These are phyloP conservation scores for Corythaeola cristata DNA, from an alignment of 2,113 vertebrate species.

Conservation along the genomic window DNA sequence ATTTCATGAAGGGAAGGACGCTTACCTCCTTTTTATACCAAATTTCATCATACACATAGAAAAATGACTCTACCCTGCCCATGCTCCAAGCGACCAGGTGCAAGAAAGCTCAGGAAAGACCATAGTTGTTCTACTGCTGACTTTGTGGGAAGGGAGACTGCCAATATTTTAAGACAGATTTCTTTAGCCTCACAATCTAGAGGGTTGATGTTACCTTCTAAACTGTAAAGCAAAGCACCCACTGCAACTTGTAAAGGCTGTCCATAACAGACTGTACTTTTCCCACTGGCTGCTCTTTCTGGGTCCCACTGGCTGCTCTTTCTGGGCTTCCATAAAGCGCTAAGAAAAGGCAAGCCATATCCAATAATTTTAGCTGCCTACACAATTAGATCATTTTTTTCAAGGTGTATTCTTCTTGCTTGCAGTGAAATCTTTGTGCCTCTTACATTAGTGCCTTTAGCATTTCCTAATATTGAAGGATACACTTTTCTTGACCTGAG, in stretches of 20 bases:
- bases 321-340: not conserved
- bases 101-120: not conserved
- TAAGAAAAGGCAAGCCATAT: not conserved
- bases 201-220: not conserved
- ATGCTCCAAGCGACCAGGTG: not conserved
- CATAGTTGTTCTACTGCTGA: not conserved
- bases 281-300: not conserved
- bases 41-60: not conserved
- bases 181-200: not conserved
- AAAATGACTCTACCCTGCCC: not conserved
- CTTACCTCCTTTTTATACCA: not conserved
- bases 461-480: not conserved
- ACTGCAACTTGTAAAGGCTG: not conserved
- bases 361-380: not conserved
- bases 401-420: not conserved
- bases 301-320: not conserved
- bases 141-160: not conserved
- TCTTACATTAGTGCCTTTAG: conserved; percentile 13
- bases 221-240: not conserved
- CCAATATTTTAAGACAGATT: not conserved
- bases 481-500: not conserved
- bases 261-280: not conserved
- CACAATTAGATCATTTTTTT: not conserved
- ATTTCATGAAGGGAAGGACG: not conserved
- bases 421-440: not conserved